phyloP scores from a whole-genome alignment of 2,888 invertebrate genomes.

The Orthonychiurus folsomi region DNA sequence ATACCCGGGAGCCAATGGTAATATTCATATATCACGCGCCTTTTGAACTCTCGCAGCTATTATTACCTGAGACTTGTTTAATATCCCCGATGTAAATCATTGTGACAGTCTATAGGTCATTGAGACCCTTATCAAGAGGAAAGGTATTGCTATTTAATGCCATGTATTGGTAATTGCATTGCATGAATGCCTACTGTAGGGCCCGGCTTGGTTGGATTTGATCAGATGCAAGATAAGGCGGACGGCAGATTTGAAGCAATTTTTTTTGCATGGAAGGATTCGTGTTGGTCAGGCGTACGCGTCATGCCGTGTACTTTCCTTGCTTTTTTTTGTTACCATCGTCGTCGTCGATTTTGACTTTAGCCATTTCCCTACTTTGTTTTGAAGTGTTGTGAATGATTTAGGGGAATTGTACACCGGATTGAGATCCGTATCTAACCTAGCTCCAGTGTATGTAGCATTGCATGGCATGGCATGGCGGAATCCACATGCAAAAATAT shows the following conservation, averaged over 20 bases:
- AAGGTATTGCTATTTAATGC: not conserved
- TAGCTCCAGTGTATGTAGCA: no score
- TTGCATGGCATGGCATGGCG: no score
- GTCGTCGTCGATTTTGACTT: not conserved
- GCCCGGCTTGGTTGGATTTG: not conserved
- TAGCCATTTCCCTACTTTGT: not conserved
- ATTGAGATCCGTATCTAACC: not conserved
- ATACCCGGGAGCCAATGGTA: no score
- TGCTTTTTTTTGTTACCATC: not conserved
- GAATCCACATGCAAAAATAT: not conserved
- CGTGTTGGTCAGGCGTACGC: no score
- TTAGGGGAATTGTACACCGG: not conserved
- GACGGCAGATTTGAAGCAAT: no score
- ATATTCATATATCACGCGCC: no score
- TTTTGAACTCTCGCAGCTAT: no score
- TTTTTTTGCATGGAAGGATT: no score
- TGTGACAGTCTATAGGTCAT: not conserved
- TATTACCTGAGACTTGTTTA: no score
- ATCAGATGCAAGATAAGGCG: no score
- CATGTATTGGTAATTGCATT: not conserved
- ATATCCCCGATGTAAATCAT: no score
- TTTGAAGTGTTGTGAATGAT: not conserved
- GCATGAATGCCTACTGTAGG: not conserved
- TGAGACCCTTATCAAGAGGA: not conserved
- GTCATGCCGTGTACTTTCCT: not conserved